phyloP scores from a whole-genome alignment of 2,797 vertebrate species.

The Streptopelia turtur region DNA sequence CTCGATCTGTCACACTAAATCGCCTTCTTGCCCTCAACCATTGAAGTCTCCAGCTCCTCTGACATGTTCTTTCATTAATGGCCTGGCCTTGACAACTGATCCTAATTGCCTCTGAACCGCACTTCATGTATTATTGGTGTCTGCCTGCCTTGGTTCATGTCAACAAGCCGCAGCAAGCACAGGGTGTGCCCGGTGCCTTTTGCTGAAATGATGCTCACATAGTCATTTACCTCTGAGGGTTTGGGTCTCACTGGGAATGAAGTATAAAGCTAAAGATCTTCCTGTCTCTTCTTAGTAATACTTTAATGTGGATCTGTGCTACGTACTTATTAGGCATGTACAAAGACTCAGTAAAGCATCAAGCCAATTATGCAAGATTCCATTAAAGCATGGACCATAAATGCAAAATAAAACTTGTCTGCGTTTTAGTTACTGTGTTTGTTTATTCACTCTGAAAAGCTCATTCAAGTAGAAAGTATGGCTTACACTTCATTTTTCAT shows the following conservation, averaged over 20 bases:
- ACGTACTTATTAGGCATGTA: constrained; percentile 54
- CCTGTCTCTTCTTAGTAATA: constrained; percentile 72
- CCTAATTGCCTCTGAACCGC: constrained; percentile 97
- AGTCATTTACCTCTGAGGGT: constrained; percentile 71
- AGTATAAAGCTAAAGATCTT: constrained; percentile 72
- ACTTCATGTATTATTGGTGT: constrained; percentile 98
- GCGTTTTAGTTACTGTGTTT: constrained; percentile 48
- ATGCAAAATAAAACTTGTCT: constrained; percentile 62
- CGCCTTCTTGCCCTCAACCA: constrained; percentile 89
- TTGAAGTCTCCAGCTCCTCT: constrained; percentile 84
- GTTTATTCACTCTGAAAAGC: constrained; percentile 47
- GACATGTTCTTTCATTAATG: constrained; percentile 94
- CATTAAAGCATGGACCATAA: constrained; percentile 60
- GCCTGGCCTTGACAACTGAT: constrained; percentile 95
- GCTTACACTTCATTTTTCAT: constrained; percentile 41
- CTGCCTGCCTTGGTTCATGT: constrained; percentile 92
- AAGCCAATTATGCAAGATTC: constrained; percentile 59
- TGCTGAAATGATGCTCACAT: constrained; percentile 70
- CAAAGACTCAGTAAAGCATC: constrained; percentile 62
- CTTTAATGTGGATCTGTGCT: constrained; percentile 64
- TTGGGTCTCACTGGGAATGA: constrained; percentile 63
- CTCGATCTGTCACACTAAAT: constrained; percentile 95
- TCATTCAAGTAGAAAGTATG: constrained; percentile 22
- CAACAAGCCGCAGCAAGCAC: constrained; percentile 87
- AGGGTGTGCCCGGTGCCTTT: constrained; percentile 81